Conservation (phyloP, 1,140 invertebrate genomes). For the Tetramorium alpestre region DNA sequence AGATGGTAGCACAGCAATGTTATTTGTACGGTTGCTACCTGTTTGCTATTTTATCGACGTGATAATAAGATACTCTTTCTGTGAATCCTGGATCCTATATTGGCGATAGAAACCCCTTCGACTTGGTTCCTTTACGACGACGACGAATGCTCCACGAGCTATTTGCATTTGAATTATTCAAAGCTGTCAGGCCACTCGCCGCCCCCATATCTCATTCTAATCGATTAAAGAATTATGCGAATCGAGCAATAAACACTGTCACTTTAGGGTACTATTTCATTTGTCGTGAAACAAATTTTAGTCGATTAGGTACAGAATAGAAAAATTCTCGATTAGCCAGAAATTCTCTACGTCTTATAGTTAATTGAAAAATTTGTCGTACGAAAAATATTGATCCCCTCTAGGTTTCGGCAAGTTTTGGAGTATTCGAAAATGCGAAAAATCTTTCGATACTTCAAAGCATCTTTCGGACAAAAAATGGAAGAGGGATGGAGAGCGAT, state of each 20-base stretch:
- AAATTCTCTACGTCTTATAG: no score
- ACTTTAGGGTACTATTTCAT: no score
- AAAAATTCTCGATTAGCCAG: no score
- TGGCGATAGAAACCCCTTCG: background rate
- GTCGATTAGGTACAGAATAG: no score
- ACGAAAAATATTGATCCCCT: no score
- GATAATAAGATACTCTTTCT: background rate
- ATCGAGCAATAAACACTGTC: background rate
- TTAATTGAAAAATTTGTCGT: no score
- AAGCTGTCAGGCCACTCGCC: background rate
- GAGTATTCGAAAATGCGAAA: no score
- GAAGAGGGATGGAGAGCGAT: no score
- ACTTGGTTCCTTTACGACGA: background rate
- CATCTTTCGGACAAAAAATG: no score
- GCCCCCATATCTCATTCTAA: background rate
- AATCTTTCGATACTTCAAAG: no score
- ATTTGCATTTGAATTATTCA: constrained; percentile 14
- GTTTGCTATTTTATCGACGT: constrained; percentile 5
- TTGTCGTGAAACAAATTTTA: no score
- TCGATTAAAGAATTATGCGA: background rate
- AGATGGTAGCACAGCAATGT: background rate
- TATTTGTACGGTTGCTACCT: background rate
- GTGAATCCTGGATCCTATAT: background rate
- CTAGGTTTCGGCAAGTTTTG: no score
- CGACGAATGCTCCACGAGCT: background rate